A percentile compares a stretch with the other conserved stretches of the same genome.
These are phyloP conservation scores for Drosophila mulleri DNA, from an alignment of 2,888 invertebrate species.

Conservation along the genomic window DNA sequence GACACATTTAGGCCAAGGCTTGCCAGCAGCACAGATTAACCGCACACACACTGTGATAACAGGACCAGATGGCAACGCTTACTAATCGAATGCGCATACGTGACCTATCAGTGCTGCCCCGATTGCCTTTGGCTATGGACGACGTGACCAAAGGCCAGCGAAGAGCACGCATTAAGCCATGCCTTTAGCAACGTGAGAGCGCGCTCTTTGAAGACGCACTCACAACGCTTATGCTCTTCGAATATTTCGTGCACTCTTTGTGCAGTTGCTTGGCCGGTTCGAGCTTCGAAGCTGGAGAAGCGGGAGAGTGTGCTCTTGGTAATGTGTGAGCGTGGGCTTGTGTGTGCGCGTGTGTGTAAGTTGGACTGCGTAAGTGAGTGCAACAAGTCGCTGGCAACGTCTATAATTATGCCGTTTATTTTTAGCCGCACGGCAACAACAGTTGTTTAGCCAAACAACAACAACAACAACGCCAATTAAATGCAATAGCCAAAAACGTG, in stretches of 20 bases:
- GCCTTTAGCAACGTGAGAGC: slow-evolving; percentile 10
- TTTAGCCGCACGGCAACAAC: slow-evolving; percentile 55
- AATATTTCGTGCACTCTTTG: slow-evolving; percentile 16
- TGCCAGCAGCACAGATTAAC: slow-evolving; percentile 46
- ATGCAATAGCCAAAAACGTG: slow-evolving; percentile 51
- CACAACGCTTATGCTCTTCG: slow-evolving; percentile 9
- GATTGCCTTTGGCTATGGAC: slow-evolving; percentile 44
- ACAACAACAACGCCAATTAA: slow-evolving; percentile 20
- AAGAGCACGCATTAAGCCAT: slow-evolving; percentile 32
- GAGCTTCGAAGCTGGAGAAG: slow-evolving; percentile 15
- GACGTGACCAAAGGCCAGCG: slow-evolving; percentile 64
- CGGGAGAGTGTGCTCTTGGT: background rate
- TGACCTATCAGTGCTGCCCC: slow-evolving; percentile 63
- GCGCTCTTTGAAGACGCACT: slow-evolving; percentile 44
- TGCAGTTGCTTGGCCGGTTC: slow-evolving; percentile 27
- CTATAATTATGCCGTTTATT: slow-evolving; percentile 71
- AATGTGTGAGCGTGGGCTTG: background rate
- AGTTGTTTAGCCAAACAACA: slow-evolving; percentile 35
- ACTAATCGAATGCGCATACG: slow-evolving; percentile 68
- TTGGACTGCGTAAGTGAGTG: slow-evolving; percentile 64
- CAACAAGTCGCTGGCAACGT: slow-evolving; percentile 65
- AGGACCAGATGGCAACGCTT: slow-evolving; percentile 64
- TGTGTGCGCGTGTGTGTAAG: slow-evolving; percentile 18
- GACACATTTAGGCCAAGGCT: slow-evolving; percentile 71
- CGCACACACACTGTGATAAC: slow-evolving; percentile 46